phyloP scores from a whole-genome alignment of 1,140 invertebrate species.

The Neocloeon triangulifer region DNA sequence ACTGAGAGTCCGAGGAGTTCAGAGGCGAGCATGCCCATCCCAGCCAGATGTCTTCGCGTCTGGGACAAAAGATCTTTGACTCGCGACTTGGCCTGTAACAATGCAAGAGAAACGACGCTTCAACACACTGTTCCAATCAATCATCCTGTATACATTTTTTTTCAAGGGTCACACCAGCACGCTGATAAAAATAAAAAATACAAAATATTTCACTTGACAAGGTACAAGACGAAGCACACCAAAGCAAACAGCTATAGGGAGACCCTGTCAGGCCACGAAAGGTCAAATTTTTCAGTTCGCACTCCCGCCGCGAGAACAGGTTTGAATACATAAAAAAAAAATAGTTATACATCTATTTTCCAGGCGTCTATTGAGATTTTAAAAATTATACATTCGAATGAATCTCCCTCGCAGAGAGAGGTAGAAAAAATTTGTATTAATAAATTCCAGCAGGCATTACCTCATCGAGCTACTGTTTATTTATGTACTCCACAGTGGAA shows the following conservation, averaged over 20 bases:
- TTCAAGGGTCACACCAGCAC: not conserved
- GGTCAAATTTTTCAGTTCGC: not conserved
- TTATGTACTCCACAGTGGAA: too few species aligned
- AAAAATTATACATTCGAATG: too few species aligned
- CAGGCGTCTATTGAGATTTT: too few species aligned
- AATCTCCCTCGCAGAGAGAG: too few species aligned
- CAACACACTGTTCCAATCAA: slow-evolving; percentile 5
- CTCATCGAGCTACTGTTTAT: too few species aligned
- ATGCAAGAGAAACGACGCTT: slow-evolving; percentile 9
- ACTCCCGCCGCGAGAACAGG: too few species aligned
- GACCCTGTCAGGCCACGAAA: not conserved
- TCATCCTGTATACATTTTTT: not conserved
- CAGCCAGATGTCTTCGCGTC: slow-evolving; percentile 49
- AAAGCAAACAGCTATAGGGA: not conserved
- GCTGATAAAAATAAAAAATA: too few species aligned
- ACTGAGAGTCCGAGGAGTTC: slow-evolving; percentile 64
- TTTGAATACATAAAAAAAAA: too few species aligned
- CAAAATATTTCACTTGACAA: too few species aligned
- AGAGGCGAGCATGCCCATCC: slow-evolving; percentile 55
- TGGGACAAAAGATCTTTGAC: slow-evolving; percentile 62
- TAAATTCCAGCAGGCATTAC: too few species aligned
- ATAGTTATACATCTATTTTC: too few species aligned
- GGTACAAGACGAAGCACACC: not conserved
- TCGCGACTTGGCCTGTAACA: slow-evolving; percentile 52
- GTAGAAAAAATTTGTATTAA: too few species aligned